Base-by-base conservation (phyloP, 2,888 invertebrate species). In the Scotopteryx bipunctaria region DNA sequence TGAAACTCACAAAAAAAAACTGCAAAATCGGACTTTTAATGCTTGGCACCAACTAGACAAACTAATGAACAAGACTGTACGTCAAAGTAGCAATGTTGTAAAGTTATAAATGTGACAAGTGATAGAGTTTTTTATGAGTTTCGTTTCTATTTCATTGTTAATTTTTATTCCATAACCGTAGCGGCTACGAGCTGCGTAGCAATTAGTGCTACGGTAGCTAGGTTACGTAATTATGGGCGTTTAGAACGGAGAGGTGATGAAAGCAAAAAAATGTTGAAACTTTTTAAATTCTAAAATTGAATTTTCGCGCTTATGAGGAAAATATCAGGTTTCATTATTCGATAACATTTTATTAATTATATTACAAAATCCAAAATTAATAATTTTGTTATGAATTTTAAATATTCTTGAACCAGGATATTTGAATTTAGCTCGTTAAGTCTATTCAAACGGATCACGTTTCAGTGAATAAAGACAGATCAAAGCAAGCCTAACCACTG, bases 161-260 rank as follows among this genome's bases (percentile, higher is more conserved):
- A 64, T 31, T 37, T 42, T 41, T 29, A 13, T 17, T 23, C 37
- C 23, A 36, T 32, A 32, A 21, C 42, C 43, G 43, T 48, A 44
- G 71, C 66, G 68, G 75, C 82, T 85, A 84, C 80, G 80, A 80
- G 75, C 71, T 82, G 83, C 83, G 85, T 86, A 86, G 89, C 84
- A 86, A 88, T 88, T 88, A 87, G 82, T 76, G 85, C 83, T 85
- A 83, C 81, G 81, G 65, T 71, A 69, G 67, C 67, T 70, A 74
- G 71, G 76, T 82, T 83, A 82, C 78, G 78, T 84, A 85, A 86
- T 85, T 83, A 82, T 78, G 74, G 69, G 64, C 76, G 79, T 71
- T 81, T 82, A 77, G 71, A 67, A 62, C 51, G 63, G 56, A 58
- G 64, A 59, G 53, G 46, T 40, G 52, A 55, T 41, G 53, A 49